phyloP scores from a whole-genome alignment of 2,888 invertebrate species.

The Drosophila subquinaria region DNA sequence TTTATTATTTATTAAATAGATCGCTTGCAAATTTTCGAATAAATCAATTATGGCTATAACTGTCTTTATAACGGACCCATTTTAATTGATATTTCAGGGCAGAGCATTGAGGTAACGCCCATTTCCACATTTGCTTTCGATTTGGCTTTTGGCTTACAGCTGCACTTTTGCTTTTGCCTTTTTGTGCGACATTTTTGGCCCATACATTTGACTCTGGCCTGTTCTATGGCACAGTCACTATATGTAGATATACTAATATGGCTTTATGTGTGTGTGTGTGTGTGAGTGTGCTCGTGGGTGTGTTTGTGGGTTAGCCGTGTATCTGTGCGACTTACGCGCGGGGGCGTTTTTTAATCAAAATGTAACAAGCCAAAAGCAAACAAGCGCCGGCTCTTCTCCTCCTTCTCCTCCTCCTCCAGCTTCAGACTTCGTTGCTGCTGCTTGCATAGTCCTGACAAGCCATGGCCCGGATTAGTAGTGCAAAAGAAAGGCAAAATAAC shows the following conservation, averaged over 20 bases:
- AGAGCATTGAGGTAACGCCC: conserved; percentile 50
- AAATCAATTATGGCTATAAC: conserved; percentile 10
- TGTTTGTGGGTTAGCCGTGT: conserved; percentile 52
- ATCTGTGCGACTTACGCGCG: conserved; percentile 71
- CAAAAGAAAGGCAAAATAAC: conserved; percentile 66
- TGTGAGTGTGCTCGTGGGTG: conserved; percentile 15
- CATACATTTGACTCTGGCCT: conserved; percentile 53
- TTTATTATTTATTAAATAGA: background rate
- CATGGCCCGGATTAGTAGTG: conserved; percentile 78
- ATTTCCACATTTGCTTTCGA: conserved; percentile 36
- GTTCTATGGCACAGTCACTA: conserved; percentile 20
- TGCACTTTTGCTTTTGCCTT: conserved; percentile 49
- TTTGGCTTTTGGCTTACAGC: conserved; percentile 37
- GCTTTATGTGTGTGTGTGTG: conserved; percentile 7
- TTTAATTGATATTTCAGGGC: conserved; percentile 35
- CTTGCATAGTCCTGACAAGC: conserved; percentile 40
- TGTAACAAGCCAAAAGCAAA: conserved; percentile 81
- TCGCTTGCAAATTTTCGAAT: background rate
- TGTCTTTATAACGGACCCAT: conserved; percentile 11
- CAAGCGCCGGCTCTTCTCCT: conserved; percentile 57
- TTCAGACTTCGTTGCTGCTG: conserved; percentile 3
- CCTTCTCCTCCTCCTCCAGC: background rate
- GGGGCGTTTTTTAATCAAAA: conserved; percentile 82
- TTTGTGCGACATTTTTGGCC: conserved; percentile 69
- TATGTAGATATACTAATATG: conserved; percentile 42